These are phyloP conservation scores for Muscicapa striata DNA, from an alignment of 2,797 vertebrate genomes.

Conservation along the genomic window DNA sequence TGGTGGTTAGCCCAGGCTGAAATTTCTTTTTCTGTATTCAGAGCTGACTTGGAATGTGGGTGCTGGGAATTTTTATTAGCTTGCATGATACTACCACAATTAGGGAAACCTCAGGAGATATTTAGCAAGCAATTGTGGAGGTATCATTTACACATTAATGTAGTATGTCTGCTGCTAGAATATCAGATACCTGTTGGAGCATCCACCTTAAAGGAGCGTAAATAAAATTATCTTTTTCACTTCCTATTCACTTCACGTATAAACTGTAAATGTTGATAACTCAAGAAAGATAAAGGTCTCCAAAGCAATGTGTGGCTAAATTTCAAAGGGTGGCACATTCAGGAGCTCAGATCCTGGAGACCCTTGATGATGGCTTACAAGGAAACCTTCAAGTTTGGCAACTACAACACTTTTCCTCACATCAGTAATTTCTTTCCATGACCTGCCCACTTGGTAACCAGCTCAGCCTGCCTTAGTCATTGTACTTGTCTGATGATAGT, in stretches of 20 bases:
- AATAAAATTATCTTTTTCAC: neutral
- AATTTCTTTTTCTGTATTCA: neutral
- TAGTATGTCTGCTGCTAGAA: neutral
- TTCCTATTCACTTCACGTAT: neutral
- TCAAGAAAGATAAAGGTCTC: neutral
- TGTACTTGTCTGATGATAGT: neutral
- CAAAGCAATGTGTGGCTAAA: neutral
- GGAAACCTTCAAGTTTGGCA: neutral
- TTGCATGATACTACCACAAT: neutral
- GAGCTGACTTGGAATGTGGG: neutral
- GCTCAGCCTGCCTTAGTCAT: neutral
- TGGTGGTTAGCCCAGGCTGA: neutral
- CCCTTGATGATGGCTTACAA: neutral
- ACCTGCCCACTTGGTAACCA: neutral
- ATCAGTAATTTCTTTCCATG: neutral
- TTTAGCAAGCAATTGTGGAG: neutral
- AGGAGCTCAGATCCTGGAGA: neutral
- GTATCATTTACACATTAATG: neutral
- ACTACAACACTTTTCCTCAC: neutral
- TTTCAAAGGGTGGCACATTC: neutral
- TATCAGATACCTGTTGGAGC: neutral
- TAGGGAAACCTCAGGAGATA: neutral
- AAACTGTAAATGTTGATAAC: neutral
- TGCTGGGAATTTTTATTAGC: neutral
- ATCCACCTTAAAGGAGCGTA: neutral